phyloP scores from a whole-genome alignment of 2,113 vertebrate species.

The Pelusios castaneus region DNA sequence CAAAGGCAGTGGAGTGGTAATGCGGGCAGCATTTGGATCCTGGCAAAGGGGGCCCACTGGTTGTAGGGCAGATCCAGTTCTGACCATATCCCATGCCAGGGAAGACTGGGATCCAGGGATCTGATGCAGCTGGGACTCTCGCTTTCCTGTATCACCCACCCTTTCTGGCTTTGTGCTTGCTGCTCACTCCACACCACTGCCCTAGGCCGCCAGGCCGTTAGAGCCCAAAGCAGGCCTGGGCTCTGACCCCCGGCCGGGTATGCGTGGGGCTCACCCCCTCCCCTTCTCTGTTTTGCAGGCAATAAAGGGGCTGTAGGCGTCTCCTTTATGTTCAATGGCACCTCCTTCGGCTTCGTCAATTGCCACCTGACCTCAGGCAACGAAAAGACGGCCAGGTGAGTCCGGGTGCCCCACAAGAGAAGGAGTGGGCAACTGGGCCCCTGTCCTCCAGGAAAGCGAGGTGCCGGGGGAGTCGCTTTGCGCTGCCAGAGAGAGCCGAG shows the following conservation, averaged over 20 bases:
- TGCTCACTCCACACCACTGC: background rate
- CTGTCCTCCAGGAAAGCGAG: background rate
- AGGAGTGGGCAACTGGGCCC: background rate
- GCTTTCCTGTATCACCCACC: no score
- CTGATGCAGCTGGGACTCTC: background rate
- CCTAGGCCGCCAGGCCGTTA: accelerated
- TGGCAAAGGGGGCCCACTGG: background rate
- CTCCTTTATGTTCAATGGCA: constrained; percentile 98
- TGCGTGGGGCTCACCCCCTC: accelerated
- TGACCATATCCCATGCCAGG: no score
- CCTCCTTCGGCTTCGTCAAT: constrained; percentile 97
- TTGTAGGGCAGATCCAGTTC: no score
- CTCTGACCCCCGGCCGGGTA: no score
- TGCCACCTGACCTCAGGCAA: constrained; percentile 97
- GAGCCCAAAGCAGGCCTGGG: background rate
- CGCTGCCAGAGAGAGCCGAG: background rate
- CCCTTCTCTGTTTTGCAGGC: constrained; percentile 70
- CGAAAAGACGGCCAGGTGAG: constrained; percentile 94
- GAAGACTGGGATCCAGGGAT: no score
- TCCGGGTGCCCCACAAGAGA: background rate
- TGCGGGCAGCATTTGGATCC: no score
- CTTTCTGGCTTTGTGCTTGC: background rate
- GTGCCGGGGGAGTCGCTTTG: background rate
- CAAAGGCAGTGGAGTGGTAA: no score
- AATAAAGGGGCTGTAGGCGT: constrained; percentile 97